phyloP scores from a whole-genome alignment of 2,113 vertebrate species.

The Macrotus californicus region DNA sequence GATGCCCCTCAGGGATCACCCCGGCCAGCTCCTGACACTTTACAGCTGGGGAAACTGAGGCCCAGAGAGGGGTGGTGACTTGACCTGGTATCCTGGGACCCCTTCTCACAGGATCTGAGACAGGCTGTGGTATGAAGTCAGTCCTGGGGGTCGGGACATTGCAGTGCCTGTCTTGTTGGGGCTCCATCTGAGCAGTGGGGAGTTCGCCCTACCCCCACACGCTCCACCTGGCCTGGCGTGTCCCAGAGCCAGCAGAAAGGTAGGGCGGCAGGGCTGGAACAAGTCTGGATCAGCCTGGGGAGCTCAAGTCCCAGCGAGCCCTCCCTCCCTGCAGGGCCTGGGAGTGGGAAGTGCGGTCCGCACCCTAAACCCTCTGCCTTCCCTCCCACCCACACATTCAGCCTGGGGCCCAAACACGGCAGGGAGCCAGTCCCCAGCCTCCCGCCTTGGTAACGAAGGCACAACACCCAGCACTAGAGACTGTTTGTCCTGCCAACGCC shows the following conservation, averaged over 20 bases:
- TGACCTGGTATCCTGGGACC: not conserved
- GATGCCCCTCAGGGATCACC: too few species aligned
- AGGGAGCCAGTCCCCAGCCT: conserved; percentile 29
- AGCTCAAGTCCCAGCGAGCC: conserved; percentile 17
- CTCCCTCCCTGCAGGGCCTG: conserved; percentile 29
- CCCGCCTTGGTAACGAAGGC: conserved; percentile 32
- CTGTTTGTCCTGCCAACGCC: conserved; percentile 50
- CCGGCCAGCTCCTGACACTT: not conserved
- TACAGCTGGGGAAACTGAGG: not conserved
- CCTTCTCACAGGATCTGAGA: not conserved
- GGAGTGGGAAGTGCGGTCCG: conserved; percentile 1
- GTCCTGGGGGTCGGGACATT: rapidly evolving
- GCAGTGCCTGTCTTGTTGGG: not conserved
- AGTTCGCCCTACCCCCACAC: not conserved
- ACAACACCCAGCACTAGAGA: conserved; percentile 53
- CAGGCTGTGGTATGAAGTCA: not conserved
- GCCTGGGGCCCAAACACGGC: conserved; percentile 68
- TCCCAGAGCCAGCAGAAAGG: conserved; percentile 43
- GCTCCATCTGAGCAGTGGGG: not conserved
- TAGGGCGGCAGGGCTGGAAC: not conserved
- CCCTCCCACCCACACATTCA: conserved; percentile 42
- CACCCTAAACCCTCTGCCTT: conserved; percentile 52
- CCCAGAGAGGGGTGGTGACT: not conserved
- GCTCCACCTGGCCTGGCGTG: not conserved
- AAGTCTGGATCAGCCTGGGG: conserved; percentile 48